Evolutionary conservation across 2,888 invertebrate genomes (phyloP), one percentile per base, ranked within the genome.

Genomic region (Lepidochrysops patricia): DNA sequence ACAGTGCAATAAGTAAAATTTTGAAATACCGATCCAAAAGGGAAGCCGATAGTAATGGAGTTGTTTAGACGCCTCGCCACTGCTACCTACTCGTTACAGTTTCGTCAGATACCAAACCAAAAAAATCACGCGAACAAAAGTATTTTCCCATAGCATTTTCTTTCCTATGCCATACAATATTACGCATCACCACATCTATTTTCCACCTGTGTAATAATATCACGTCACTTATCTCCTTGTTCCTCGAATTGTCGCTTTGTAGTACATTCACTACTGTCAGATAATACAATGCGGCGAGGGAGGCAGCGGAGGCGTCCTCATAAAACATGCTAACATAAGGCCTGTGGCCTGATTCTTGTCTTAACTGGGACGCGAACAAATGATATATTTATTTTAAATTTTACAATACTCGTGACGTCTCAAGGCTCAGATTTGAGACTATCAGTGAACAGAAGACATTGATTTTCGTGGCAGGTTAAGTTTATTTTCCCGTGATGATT

Each of bases 311-410:
- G 63, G 62, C 64, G 64, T 65, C 64, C 65, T 68, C 67, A 71
- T 71, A 72, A 74, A 73, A 72, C 71, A 72, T 65, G 64, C 66
- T 63, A 66, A 62, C 64, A 43, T 62, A 67, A 70, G 70, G 67
- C 69, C 66, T 70, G 67, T 68, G 73, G 69, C 74, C 72, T 71
- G 71, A 65, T 70, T 68, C 63, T 63, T 65, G 63, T 57, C 60
- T 65, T 62, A 67, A 69, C 67, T 70, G 63, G 71, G 66, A 64
- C 72, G 65, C 60, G 57, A 63, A 66, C 65, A 64, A 69, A 67
- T 67, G 66, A 61, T 63, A 68, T 68, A 67, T 72, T 69, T 67
- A 67, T 67, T 68, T 67, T 63, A 66, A 65, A 67, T 64, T 57
- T 62, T 63, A 64, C 60, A 50, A 50, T 29, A 7, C 19, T 54